phyloP scores from a whole-genome alignment of 2,113 vertebrate species.

The Cynoglossus semilaevis region DNA sequence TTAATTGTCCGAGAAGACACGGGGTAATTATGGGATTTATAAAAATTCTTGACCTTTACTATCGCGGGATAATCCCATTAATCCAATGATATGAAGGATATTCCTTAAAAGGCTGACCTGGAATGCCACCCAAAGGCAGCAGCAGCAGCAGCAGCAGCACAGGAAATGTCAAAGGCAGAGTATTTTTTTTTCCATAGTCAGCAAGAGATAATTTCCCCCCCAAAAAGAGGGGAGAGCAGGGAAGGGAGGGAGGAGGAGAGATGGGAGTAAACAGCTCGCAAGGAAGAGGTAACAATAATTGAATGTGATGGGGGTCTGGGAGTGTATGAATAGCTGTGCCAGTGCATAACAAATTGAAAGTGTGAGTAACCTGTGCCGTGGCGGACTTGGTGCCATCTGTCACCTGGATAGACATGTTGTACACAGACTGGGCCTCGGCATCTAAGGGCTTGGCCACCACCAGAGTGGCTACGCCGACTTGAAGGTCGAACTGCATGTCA shows the following conservation, averaged over 20 bases:
- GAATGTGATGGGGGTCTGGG: slow-evolving; percentile 37
- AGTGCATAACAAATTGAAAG: slow-evolving; percentile 39
- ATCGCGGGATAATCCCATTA: slow-evolving; percentile 40
- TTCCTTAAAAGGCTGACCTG: slow-evolving; percentile 27
- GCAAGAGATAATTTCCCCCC: slow-evolving; percentile 42
- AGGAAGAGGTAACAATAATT: slow-evolving; percentile 41
- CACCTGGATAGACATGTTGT: slow-evolving; percentile 95
- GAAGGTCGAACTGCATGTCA: slow-evolving; percentile 91
- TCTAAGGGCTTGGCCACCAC: slow-evolving; percentile 93
- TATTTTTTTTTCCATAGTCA: slow-evolving; percentile 55
- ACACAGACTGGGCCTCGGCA: slow-evolving; percentile 88
- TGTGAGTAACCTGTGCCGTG: slow-evolving; percentile 86
- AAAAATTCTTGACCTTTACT: slow-evolving; percentile 40
- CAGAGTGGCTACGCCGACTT: slow-evolving; percentile 90
- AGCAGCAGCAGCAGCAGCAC: slow-evolving; percentile 18
- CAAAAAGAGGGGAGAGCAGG: not conserved
- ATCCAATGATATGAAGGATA: slow-evolving; percentile 39
- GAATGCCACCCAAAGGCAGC: slow-evolving; percentile 23
- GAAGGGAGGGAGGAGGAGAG: slow-evolving; percentile 8
- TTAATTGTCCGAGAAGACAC: not conserved
- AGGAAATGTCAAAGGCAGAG: slow-evolving; percentile 24
- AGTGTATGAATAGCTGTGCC: slow-evolving; percentile 13
- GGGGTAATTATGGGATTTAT: slow-evolving; percentile 15
- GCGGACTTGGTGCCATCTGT: slow-evolving; percentile 93
- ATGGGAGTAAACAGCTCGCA: slow-evolving; percentile 33